Percentiles rank a stretch among this genome's conserved stretches.
Evolutionary conservation across 2,797 vertebrate species (phyloP).

Genomic region (Myripristis murdjan): DNA sequence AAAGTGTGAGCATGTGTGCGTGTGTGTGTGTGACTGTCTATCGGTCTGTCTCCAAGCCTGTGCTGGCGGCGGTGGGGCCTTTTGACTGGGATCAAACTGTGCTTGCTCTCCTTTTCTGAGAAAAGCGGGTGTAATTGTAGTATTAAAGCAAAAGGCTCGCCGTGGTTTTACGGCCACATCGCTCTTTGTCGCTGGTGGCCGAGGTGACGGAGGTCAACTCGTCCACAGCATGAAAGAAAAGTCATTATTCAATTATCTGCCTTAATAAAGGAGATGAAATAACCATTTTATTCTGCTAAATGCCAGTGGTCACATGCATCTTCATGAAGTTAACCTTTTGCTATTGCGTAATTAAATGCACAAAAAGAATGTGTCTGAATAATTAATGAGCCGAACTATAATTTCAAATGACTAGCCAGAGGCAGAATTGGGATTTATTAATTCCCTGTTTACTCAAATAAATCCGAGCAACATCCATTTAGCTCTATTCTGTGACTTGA

Average conservation of each 20-base stretch:
- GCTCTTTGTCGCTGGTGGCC: constrained; percentile 35
- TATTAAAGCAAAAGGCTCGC: constrained; percentile 40
- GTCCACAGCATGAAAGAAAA: constrained; percentile 55
- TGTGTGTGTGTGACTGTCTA: constrained; percentile 15
- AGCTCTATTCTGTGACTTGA: not conserved
- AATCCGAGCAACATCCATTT: not conserved
- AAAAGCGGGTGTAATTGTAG: constrained; percentile 44
- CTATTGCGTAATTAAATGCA: constrained; percentile 37
- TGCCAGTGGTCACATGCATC: constrained; percentile 57
- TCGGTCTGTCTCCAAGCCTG: not conserved
- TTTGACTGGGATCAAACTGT: not conserved
- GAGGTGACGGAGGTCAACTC: constrained; percentile 64
- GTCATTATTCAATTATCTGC: constrained; percentile 72
- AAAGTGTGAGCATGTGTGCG: constrained; percentile 16
- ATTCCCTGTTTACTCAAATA: not conserved
- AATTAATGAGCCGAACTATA: constrained; percentile 39
- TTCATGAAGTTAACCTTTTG: constrained; percentile 57
- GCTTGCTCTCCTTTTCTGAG: constrained; percentile 15
- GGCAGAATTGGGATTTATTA: not conserved
- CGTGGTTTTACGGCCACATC: constrained; percentile 28
- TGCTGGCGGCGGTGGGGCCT: not conserved
- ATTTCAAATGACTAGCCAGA: constrained; percentile 17
- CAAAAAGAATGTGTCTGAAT: constrained; percentile 38
- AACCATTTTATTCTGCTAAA: constrained; percentile 59
- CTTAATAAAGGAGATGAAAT: constrained; percentile 64